Evolutionary conservation across 2,797 vertebrate species (phyloP), one percentile per base, ranked within the genome.

Genomic region (Anniella stebbinsi): DNA sequence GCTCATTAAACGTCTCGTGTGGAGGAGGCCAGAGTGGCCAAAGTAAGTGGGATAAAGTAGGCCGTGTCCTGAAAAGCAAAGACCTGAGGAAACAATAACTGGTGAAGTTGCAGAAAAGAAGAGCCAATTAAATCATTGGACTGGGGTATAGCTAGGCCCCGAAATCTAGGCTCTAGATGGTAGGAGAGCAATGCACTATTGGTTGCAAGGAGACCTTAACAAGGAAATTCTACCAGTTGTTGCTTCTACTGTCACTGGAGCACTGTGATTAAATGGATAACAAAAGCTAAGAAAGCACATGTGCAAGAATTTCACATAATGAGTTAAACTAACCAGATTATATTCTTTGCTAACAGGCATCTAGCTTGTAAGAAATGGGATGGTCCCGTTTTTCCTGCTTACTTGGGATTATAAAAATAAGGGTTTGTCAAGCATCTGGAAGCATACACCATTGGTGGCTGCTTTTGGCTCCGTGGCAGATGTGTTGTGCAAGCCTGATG

Each of bases 151-250:
- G 9, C 51, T 33, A 54, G 25, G 66, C 66, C 41, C 28, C 17
- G 13, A 1, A 57, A 57, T 57, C 54, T 57, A 15, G 54, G 12
- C 60, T 18, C 60, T 63, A 80, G 17, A 45, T 25, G 12, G 28
- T 51, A 45, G n/a, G 30, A 60, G 41, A 41, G 18, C 45, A 51
- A 17, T 70, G 83, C 33, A 33, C 41, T 13, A 2, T 3, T 45
- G 28, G 6, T 33, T 48, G 41, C 57, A 48, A 28, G 6, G 78
- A 41, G 51, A 38, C 18, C 13, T 5, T 66, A n/a, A 54, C 73
- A 60, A n/a, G 48, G 73, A 60, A 84, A 75, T 73, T 88, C 41
- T 83, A 54, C 41, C n/a, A 82, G 30, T 88, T 38, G 36, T 33
- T 81, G 80, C 54, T 83, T 88, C 67, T 45, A 48, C 28, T 66